Evolutionary conservation across 2,113 vertebrate species (phyloP).

Genomic region (Ictidomys tridecemlineatus): DNA sequence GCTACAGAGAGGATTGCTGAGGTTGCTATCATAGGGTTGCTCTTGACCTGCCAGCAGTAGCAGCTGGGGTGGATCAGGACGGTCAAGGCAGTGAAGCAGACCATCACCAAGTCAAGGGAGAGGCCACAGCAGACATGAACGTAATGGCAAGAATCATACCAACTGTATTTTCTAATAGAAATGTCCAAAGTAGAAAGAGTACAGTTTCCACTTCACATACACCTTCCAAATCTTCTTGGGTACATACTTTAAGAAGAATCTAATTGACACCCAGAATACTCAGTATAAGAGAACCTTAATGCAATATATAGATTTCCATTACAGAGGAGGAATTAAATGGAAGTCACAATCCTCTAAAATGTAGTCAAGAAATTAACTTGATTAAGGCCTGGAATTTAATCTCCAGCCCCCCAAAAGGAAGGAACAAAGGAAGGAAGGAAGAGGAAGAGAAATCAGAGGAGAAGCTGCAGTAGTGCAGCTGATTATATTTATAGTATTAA

Average conservation of each 20-base stretch:
- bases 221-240: background rate
- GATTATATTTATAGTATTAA: background rate
- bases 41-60: background rate
- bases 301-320: background rate
- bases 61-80: background rate
- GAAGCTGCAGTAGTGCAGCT: no score
- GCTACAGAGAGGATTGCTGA: background rate
- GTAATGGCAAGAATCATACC: background rate
- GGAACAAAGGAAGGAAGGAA: background rate
- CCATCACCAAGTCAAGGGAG: background rate
- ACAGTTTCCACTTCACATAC: background rate
- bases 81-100: background rate
- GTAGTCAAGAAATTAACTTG: slow-evolving; percentile 9
- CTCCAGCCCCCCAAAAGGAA: background rate
- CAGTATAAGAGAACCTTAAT: background rate
- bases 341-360: background rate
- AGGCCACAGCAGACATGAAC: background rate
- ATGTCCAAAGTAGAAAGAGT: background rate
- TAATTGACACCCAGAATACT: background rate
- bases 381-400: background rate
- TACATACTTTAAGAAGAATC: background rate
- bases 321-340: background rate
- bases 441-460: no score
- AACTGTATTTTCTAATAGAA: background rate
- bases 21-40: background rate